Percentiles rank a stretch among this genome's conserved stretches.
Conservation (phyloP, 2,888 invertebrate species). For the Brenthis hecate region DNA sequence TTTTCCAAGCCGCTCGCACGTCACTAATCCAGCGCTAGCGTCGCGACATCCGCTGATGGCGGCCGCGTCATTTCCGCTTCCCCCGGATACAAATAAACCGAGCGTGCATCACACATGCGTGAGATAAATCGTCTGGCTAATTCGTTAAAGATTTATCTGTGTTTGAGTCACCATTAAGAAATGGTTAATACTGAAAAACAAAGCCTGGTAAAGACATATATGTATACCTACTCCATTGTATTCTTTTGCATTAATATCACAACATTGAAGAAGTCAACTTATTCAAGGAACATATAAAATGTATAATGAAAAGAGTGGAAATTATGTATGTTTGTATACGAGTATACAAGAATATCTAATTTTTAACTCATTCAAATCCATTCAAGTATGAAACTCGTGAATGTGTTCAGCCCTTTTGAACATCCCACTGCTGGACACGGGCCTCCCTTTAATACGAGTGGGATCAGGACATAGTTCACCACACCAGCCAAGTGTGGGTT, state of each 20-base stretch:
- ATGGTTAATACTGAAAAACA: background rate
- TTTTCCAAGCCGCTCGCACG: slow-evolving; percentile 40
- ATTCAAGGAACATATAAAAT: too few relatives aligned
- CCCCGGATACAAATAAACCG: slow-evolving; percentile 61
- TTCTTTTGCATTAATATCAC: background rate
- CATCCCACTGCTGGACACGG: too few relatives aligned
- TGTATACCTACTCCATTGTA: background rate
- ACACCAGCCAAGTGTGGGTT: too few relatives aligned
- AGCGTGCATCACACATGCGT: slow-evolving; percentile 70
- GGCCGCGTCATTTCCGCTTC: slow-evolving; percentile 62
- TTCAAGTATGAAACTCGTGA: too few relatives aligned
- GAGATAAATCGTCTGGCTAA: slow-evolving; percentile 71
- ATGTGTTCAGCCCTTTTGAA: too few relatives aligned
- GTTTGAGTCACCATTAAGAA: slow-evolving; percentile 23
- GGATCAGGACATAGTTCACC: too few relatives aligned
- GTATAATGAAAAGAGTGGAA: too few relatives aligned
- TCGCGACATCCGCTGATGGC: slow-evolving; percentile 64
- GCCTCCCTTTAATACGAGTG: too few relatives aligned
- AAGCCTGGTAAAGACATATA: background rate
- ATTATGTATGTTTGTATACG: too few relatives aligned
- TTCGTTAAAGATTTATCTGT: slow-evolving; percentile 48
- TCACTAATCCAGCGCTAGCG: slow-evolving; percentile 52
- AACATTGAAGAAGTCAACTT: too few relatives aligned
- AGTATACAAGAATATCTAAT: too few relatives aligned
- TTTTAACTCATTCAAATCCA: too few relatives aligned